Base-by-base conservation (phyloP, 2,113 vertebrate genomes). In the Rattus rattus region DNA sequence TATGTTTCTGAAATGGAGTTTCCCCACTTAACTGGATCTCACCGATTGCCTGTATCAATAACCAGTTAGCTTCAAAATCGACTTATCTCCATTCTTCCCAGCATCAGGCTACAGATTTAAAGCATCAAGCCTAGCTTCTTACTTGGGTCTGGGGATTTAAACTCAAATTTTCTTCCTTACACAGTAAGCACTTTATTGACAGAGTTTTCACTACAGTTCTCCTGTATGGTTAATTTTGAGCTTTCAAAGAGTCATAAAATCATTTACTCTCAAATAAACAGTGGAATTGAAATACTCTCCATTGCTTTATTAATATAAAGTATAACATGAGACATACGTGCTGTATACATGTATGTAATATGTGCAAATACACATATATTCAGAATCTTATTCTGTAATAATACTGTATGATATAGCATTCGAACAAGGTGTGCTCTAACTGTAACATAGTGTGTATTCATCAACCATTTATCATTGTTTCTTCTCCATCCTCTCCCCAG, bases 231-330 rank as follows among this genome's bases (percentile, higher is more conserved):
- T 87, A 77, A 19, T 77, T 83, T 95, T 92, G 70, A 92, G 79
- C 8, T 83, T 94, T 95, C 9, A 79, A 79, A 95, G 47, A 65
- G 11, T 83, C 69, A 10, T 75, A 63, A 26, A 81, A 81, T 43
- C 63, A 16, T 59, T 92, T 43, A 65, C 54, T 91, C 49, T 87
- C 17, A 94, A 7, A 81, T 83, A 90, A 89, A 94, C 43, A 88
- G 69, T 30, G 43, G 88, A 91, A 67, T 56, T 91, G 5, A 91
- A 94, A 67, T 54, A 94, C 1, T 84, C 22, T 1, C 10, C 83
- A 72, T 70, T 70, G 84, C 69, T 69, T 93, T 79, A 16, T 91
- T n/a, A 75, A 16, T 59, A 69, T 81, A 26, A 96, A 84, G 67
- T 16, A 52, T 11, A 92, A 67, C 77, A 87, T n/a, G 36, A 76